Evolutionary conservation across 2,797 vertebrate species (phyloP), one percentile per base, ranked within the genome.

Genomic region (Eleutherodactylus coqui): DNA sequence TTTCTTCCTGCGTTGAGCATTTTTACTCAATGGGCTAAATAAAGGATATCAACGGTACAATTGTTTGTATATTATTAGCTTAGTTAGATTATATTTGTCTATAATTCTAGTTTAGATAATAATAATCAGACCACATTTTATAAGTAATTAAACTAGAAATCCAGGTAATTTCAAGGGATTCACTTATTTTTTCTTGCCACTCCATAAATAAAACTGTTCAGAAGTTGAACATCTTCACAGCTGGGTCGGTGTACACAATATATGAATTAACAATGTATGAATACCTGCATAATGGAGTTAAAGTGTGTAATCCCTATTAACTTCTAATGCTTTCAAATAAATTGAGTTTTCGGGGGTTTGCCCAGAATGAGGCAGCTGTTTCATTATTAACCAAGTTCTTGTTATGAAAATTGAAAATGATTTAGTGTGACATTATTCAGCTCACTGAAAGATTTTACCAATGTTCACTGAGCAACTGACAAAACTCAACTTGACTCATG

Each of bases 401-500:
- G 82, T 89, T 90, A 86, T 88, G 85, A 84, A 85, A 91, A 90
- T 13, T 88, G 90, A 91, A 2, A 88, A 85, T 91, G 88, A 92
- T 91, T 90, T 86, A 85, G 55, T n/a, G 34, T 32, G 89, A 88
- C 88, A 72, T 85, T 82, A 87, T 88, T 89, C 88, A 82, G 88
- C 88, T 89, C 89, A 58, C 0, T 64, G 90, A 77, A 81, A 92
- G 86, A 83, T 87, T 90, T 87, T 79, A 88, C 88, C 87, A 92
- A 89, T 76, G 86, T 83, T 92, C 91, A 87, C 53, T 88, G 89
- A 91, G 45, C 89, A 91, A 90, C 90, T 90, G 91, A 91, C 89
- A 90, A 87, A 91, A 91, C n/a, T 79, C 89, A 89, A 89, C 82
- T 88, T 91, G 91, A 92, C 90, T 92, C 90, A 87, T 17, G 87